These are phyloP conservation scores for Eulemur macaco DNA, from an alignment of 2,113 vertebrate species.

Conservation along the genomic window DNA sequence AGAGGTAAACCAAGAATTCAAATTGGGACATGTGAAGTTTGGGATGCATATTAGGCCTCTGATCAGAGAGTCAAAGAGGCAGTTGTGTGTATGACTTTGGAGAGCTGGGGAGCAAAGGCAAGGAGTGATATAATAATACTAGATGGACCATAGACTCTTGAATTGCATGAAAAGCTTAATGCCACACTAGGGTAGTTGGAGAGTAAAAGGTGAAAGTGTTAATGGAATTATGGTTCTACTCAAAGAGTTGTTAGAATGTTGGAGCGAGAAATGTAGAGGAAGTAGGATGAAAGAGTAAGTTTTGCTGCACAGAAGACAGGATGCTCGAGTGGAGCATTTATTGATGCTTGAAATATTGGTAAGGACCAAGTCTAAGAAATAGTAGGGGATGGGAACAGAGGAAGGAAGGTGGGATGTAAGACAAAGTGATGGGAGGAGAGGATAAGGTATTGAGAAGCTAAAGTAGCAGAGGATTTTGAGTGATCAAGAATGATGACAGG, in stretches of 20 bases:
- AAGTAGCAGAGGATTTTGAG: background rate
- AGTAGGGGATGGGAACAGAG: background rate
- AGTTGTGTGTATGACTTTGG: background rate
- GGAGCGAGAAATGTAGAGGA: background rate
- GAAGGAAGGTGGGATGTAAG: background rate
- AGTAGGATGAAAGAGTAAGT: background rate
- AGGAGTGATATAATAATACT: background rate
- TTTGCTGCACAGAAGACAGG: background rate
- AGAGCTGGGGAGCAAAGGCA: background rate
- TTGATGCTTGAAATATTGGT: background rate
- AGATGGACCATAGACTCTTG: background rate
- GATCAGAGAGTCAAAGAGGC: background rate
- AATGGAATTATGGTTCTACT: rapidly evolving
- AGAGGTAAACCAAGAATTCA: background rate
- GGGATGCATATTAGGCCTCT: background rate
- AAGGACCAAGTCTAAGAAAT: background rate
- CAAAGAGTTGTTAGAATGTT: background rate
- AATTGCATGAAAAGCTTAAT: background rate
- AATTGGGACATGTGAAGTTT: background rate
- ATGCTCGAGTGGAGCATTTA: background rate
- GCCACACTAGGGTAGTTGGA: background rate
- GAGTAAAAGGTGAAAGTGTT: background rate
- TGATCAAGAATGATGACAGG: background rate
- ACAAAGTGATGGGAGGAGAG: background rate
- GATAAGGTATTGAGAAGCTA: background rate